Base-by-base conservation (phyloP, 2,113 vertebrate genomes). In the Microcebus murinus region DNA sequence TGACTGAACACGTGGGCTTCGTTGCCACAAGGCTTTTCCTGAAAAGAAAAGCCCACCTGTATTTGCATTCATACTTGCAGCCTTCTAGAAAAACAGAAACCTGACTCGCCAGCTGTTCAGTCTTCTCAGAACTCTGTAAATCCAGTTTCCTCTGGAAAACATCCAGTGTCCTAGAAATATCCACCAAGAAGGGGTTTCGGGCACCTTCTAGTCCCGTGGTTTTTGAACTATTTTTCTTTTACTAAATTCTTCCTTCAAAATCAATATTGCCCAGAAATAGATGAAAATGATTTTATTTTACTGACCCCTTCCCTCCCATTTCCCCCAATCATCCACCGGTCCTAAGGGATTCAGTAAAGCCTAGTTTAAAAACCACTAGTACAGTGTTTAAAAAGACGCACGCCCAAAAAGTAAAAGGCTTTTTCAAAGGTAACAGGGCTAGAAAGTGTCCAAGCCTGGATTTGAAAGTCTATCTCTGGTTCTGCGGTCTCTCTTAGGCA, bases 11-110 rank as follows among this genome's bases (percentile, higher is more conserved):
- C 5, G 25, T 2, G 2, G 31, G 39, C 70, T 91, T 83, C 45
- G 2, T 93, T 76, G 48, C 73, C n/a, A 70, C 31, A 12, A 39
- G 21, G 9, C 18, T 90, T 76, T 96, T 71, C 39, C 0, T 59
- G 42, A 83, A 94, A 93, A 59, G 57, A 95, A 87, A 36, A 36
- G 45, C 50, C 90, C 95, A 97, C 96, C 89, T 96, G 74, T 95
- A 77, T 93, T 87, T 89, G 81, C 12, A 31, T 13, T 48, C 25
- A 36, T 8, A 85, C 39, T 29, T 79, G 6, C 74, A 91, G 82
- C 21, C 74, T 97, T 87, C 85, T 67, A 95, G 93, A 97, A 84
- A 95, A 95, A 59, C 48, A 68, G 81, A 42, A n/a, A 88, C 42
- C 42, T 68, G 15, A 79, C 39, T 23, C 12, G 21, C 34, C 95